phyloP scores from a whole-genome alignment of 2,888 invertebrate species.

The Camptogramma bilineatum region DNA sequence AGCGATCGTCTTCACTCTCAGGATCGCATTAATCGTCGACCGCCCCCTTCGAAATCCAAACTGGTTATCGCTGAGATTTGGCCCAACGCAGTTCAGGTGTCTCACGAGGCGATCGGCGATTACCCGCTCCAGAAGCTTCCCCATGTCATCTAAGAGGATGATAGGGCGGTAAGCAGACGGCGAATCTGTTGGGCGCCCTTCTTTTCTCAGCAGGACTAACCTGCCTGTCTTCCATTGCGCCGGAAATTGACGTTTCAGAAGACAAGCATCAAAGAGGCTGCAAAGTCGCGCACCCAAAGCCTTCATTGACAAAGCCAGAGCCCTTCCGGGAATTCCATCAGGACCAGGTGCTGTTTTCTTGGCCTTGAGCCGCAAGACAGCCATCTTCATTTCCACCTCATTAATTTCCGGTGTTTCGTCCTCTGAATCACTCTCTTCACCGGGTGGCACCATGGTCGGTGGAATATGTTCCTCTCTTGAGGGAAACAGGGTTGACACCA shows the following conservation, averaged over 20 bases:
- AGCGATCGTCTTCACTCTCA: not conserved
- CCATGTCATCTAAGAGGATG: not conserved
- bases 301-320: not conserved
- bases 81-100: too few relatives aligned
- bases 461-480: not conserved
- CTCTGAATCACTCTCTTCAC: not conserved
- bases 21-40: conserved; percentile 6
- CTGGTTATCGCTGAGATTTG: not conserved
- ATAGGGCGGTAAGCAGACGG: conserved; percentile 2
- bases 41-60: conserved; percentile 8
- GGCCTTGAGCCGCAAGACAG: too few relatives aligned
- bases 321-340: not conserved
- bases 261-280: not conserved
- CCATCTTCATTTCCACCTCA: not conserved
- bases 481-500: not conserved
- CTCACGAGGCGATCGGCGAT: conserved; percentile 2
- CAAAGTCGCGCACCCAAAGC: not conserved
- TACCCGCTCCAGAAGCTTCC: not conserved
- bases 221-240: not conserved
- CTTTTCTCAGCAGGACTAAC: not conserved
- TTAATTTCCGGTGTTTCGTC: not conserved
- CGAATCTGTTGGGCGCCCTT: not conserved
- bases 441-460: not conserved
- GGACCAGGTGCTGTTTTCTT: not conserved
- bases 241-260: not conserved